These are phyloP conservation scores for Lithosia quadra DNA, from an alignment of 2,888 invertebrate genomes.

Conservation along the genomic window DNA sequence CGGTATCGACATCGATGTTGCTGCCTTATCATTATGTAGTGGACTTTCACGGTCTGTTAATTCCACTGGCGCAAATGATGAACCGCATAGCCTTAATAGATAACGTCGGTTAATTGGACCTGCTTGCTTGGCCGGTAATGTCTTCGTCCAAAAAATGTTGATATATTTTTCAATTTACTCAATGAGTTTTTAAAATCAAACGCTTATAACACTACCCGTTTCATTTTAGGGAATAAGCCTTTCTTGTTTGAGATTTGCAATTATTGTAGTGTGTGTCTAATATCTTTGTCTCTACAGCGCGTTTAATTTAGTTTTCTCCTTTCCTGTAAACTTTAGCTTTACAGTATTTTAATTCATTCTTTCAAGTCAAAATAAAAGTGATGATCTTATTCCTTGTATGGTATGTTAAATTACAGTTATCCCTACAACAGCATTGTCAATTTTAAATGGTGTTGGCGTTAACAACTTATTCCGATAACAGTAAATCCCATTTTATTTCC, in stretches of 20 bases:
- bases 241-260: not conserved
- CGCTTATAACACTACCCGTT: no score
- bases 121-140: not conserved
- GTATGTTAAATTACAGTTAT: not conserved
- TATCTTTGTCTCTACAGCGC: not conserved
- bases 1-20: not conserved
- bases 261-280: not conserved
- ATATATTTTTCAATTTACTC: not conserved
- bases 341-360: no score
- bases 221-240: not conserved
- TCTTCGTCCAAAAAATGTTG: not conserved
- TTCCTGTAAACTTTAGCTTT: no score
- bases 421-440: not conserved
- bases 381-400: no score
- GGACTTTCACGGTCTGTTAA: conserved; percentile 16
- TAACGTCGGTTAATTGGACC: not conserved
- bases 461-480: no score
- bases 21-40: conserved; percentile 17
- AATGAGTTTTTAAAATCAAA: not conserved
- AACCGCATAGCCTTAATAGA: not conserved
- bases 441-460: not conserved
- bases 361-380: no score
- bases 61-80: conserved; percentile 12
- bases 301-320: not conserved
- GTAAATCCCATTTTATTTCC: not conserved